A percentile compares a stretch with the other conserved stretches of the same genome.
phyloP scores from a whole-genome alignment of 2,113 vertebrate species.

The Kryptolebias marmoratus region DNA sequence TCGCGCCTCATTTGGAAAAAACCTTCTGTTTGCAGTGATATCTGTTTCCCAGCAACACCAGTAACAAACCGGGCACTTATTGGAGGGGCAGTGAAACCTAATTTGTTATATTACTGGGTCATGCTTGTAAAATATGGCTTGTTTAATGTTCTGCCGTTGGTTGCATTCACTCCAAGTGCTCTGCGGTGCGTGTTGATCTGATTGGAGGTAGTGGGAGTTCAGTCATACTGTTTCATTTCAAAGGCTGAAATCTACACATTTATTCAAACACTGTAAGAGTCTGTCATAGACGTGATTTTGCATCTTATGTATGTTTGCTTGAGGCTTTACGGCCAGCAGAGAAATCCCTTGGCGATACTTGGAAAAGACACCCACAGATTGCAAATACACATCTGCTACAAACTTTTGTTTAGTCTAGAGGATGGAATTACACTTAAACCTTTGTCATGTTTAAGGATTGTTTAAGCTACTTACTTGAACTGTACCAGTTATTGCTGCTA shows the following conservation, averaged over 20 bases:
- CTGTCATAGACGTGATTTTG: not conserved
- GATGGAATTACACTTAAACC: slow-evolving; percentile 57
- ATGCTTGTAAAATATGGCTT: slow-evolving; percentile 49
- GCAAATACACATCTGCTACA: slow-evolving; percentile 22
- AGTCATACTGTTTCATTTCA: not conserved
- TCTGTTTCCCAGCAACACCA: slow-evolving; percentile 75
- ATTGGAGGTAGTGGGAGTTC: slow-evolving; percentile 12
- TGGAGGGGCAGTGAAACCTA: slow-evolving; percentile 37
- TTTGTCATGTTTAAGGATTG: slow-evolving; percentile 34
- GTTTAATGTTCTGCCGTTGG: slow-evolving; percentile 50
- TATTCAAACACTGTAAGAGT: slow-evolving; percentile 1
- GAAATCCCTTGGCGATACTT: not conserved
- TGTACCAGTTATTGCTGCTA: slow-evolving; percentile 25
- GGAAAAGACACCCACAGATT: slow-evolving; percentile 3
- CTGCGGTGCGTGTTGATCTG: slow-evolving; percentile 32
- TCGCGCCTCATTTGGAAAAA: slow-evolving; percentile 21
- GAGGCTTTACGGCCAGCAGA: not conserved
- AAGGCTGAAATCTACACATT: not conserved
- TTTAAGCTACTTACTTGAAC: slow-evolving; percentile 33
- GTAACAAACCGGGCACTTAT: slow-evolving; percentile 46
- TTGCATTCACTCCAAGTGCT: slow-evolving; percentile 50
- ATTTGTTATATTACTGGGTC: slow-evolving; percentile 52
- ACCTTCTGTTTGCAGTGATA: slow-evolving; percentile 54
- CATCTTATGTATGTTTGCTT: not conserved
- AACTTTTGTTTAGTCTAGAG: slow-evolving; percentile 53